Evolutionary conservation across 2,888 invertebrate species (phyloP).

Genomic region (Pristionchus entomophagus): DNA sequence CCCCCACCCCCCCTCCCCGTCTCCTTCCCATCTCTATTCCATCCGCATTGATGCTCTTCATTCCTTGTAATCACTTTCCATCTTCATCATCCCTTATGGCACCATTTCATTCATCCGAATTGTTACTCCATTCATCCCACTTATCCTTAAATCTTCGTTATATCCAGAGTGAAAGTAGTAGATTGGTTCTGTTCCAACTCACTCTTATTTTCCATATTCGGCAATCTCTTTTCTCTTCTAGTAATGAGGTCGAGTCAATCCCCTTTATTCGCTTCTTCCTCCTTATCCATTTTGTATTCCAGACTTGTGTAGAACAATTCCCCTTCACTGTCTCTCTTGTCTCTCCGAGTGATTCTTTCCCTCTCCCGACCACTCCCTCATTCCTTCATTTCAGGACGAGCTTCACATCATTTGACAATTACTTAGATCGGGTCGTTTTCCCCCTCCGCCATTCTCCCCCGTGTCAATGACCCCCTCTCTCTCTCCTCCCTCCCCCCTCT

Average conservation of each 20-base stretch:
- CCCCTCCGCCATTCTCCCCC: neutral
- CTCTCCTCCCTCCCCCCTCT: neutral
- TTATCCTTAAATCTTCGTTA: neutral
- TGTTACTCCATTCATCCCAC: neutral
- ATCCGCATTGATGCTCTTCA: too few species aligned
- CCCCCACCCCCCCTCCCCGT: neutral
- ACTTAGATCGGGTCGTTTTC: neutral
- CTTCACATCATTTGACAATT: neutral
- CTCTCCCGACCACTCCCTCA: neutral
- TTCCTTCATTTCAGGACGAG: neutral
- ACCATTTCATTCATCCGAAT: too few species aligned
- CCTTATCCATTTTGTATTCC: neutral
- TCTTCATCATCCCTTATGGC: too few species aligned
- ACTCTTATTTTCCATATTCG: neutral
- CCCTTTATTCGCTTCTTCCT: neutral
- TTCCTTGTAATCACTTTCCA: too few species aligned
- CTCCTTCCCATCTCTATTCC: neutral
- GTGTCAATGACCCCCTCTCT: neutral
- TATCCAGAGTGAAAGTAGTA: conserved; percentile 10
- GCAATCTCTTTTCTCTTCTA: neutral
- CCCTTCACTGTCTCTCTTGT: neutral
- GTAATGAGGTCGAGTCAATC: conserved; percentile 26
- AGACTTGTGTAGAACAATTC: neutral
- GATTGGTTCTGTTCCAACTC: neutral
- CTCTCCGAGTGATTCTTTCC: neutral